Base-by-base conservation (phyloP, 1,140 invertebrate genomes). In the Telenomus remus region DNA sequence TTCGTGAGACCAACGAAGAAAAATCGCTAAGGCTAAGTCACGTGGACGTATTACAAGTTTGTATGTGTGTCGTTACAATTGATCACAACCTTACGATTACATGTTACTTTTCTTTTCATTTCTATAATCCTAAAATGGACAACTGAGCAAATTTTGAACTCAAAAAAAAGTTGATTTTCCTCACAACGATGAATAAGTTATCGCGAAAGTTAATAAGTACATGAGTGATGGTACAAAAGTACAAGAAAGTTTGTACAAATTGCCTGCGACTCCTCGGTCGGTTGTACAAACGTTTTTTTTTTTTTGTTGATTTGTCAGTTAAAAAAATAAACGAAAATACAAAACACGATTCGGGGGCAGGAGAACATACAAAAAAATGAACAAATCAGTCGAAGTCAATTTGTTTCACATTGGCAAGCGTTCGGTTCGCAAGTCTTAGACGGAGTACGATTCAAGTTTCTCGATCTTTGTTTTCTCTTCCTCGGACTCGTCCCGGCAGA, bases 401-500 rank as follows among this genome's bases (percentile, higher is more conserved):
- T 27, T 27, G 19, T 27, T 27, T 27, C 6, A 27, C 19, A 27
- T 27, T 27, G 19, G 19, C 19, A 27, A 27, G 19, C 19, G 19
- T 27, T 27, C 19, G 6, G 19, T 27, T 27, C 11, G 19, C 15
- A 12, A 13, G 33, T 10, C 15, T 3, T 86, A 89, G 64, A 89
- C 87, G 12, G 85, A 84, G 82, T 88, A 93, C 27, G 88, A 86
- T 15, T 91, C 91, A 42, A 94, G 86, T 73, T 91, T 91, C 51
- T 90, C 89, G 50, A 95, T 82, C 71, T 90, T 91, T 12, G 89
- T 88, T 71, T 89, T 90, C 35, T 94, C 93, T 72, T 93, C 91
- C 10, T 93, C 92, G 1, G 91, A 89, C 34, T 92, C 90, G 73
- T 92, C 90, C 11, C 91, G 83, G 9, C 90, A 92, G 42, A 95